These are phyloP conservation scores for Leguminivora glycinivorella DNA, from an alignment of 1,140 invertebrate genomes.

Conservation along the genomic window DNA sequence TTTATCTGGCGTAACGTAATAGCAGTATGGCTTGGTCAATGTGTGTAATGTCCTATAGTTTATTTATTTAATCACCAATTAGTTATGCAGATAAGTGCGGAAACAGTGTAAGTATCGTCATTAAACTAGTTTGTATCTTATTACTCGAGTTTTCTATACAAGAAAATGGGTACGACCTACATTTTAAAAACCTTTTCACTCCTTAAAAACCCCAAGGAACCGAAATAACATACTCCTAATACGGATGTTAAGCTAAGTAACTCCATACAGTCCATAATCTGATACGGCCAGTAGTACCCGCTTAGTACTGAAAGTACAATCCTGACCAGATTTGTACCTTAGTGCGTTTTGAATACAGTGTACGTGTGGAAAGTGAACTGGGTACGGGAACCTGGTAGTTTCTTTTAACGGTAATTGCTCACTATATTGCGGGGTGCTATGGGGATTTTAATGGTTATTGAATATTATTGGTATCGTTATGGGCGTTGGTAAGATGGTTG, in stretches of 20 bases:
- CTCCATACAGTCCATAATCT: not conserved
- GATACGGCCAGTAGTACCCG: not conserved
- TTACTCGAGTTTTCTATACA: no score
- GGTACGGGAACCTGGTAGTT: not conserved
- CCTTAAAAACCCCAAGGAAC: not conserved
- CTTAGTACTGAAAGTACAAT: not conserved
- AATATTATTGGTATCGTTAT: constrained; percentile 5
- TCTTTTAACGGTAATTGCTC: constrained; percentile 5
- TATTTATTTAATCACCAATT: no score
- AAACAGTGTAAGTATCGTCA: no score
- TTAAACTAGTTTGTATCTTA: no score
- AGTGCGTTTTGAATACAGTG: not conserved
- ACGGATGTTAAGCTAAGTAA: not conserved
- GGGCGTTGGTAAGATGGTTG: not conserved
- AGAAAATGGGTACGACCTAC: no score
- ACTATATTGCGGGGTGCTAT: not conserved
- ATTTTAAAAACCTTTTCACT: not conserved
- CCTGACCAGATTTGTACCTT: not conserved
- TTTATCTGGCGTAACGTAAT: no score
- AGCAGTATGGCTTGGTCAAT: no score
- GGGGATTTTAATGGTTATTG: constrained; percentile 7
- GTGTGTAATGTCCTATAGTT: no score
- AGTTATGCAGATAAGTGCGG: no score
- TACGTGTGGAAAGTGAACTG: not conserved
- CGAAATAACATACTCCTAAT: constrained; percentile 1